Conservation (phyloP, 2,888 invertebrate species). For the Achlya flavicornis region DNA sequence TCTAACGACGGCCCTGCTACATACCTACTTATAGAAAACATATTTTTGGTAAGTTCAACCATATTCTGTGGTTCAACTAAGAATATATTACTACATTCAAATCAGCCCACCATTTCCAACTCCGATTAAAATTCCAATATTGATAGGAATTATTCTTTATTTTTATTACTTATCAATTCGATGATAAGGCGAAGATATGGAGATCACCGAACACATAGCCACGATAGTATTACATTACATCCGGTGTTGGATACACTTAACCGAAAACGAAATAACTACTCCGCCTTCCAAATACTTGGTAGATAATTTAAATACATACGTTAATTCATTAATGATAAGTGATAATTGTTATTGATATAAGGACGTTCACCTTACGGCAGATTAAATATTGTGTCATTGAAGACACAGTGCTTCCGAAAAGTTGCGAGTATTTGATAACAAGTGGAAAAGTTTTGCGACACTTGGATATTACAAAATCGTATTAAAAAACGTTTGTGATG, state of each 20-base stretch:
- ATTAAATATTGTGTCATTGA: slow-evolving; percentile 15
- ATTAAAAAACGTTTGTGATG: too few relatives aligned
- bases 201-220: slow-evolving; percentile 21
- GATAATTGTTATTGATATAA: slow-evolving; percentile 31
- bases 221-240: slow-evolving; percentile 28
- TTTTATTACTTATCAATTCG: slow-evolving; percentile 32
- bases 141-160: slow-evolving; percentile 4
- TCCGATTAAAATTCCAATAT: neutral
- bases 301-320: neutral
- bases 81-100: too few relatives aligned
- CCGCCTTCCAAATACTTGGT: neutral
- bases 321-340: slow-evolving; percentile 9
- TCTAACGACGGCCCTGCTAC: too few relatives aligned
- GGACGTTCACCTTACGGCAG: slow-evolving; percentile 27
- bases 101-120: neutral
- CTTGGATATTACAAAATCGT: too few relatives aligned
- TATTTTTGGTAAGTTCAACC: too few relatives aligned
- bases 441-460: neutral
- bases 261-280: neutral
- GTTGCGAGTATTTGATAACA: neutral
- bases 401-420: neutral
- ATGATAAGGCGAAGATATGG: slow-evolving; percentile 32
- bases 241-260: slow-evolving; percentile 19
- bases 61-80: too few relatives aligned
- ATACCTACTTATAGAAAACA: too few relatives aligned